Conservation (phyloP, 2,797 vertebrate genomes). For the Sciaenops ocellatus region DNA sequence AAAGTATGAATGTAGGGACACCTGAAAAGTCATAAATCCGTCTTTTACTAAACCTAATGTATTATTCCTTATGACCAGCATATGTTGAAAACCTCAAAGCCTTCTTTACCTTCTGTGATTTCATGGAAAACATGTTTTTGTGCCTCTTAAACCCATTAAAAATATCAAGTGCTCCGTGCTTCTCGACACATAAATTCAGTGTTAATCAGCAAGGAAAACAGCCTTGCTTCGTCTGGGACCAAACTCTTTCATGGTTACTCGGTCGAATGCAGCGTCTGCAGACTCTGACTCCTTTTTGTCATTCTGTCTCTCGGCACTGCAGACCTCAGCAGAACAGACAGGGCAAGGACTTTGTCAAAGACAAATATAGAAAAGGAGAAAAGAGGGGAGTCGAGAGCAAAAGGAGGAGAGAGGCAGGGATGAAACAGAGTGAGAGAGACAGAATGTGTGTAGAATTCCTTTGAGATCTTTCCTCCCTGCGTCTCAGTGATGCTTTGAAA, state of each 20-base stretch:
- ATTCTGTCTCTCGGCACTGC: conserved; percentile 8
- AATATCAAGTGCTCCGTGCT: neutral
- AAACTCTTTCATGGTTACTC: conserved; percentile 2
- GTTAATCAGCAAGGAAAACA: neutral
- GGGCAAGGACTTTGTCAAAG: conserved; percentile 49
- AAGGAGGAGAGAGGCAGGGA: conserved; percentile 9
- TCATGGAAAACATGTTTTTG: neutral
- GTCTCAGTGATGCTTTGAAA: conserved; percentile 32
- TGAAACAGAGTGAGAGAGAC: conserved; percentile 33
- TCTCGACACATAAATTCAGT: neutral
- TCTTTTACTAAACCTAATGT: neutral
- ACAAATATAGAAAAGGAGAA: conserved; percentile 40
- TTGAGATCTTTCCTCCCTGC: conserved; percentile 34
- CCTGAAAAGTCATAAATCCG: neutral
- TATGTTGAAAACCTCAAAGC: neutral
- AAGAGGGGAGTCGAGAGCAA: conserved; percentile 4
- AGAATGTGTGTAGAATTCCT: conserved; percentile 39
- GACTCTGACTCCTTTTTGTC: conserved; percentile 35
- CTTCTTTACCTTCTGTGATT: neutral
- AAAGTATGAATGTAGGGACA: too few relatives aligned
- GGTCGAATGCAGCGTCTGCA: conserved; percentile 32
- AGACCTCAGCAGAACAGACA: conserved; percentile 44
- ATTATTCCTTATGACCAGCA: neutral
- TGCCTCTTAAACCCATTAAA: conserved; percentile 11
- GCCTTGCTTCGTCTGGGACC: rapidly evolving